A percentile compares a stretch with the other conserved stretches of the same genome.
Conservation (phyloP, 2,888 invertebrate genomes). For the Tipula lateralis region DNA sequence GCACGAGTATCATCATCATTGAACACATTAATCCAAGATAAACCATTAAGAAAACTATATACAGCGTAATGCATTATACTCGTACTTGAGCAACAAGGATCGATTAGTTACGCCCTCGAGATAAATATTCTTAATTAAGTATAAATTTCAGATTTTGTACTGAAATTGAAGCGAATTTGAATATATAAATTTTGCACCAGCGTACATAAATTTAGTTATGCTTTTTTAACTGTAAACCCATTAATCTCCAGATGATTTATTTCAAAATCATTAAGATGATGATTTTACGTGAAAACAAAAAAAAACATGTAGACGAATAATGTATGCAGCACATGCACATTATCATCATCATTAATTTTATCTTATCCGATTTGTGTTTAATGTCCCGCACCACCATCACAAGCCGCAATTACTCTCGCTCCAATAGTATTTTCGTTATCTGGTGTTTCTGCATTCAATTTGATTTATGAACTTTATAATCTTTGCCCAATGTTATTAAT, state of each 20-base stretch:
- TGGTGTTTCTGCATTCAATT: background rate
- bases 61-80: no score
- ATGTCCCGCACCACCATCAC: background rate
- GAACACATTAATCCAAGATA: no score
- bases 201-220: background rate
- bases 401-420: background rate
- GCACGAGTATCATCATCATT: no score
- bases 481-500: background rate
- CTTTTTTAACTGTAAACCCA: background rate
- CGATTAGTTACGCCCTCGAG: background rate
- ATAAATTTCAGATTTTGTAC: background rate
- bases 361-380: background rate
- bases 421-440: background rate
- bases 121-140: background rate
- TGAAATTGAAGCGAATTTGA: background rate
- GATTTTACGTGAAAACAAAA: background rate
- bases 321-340: background rate
- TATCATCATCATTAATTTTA: constrained; percentile 19
- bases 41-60: no score
- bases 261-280: background rate
- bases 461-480: background rate
- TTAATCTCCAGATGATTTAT: background rate
- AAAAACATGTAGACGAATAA: background rate
- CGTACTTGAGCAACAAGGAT: no score
- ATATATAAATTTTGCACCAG: background rate